Percentiles rank a stretch among this genome's conserved stretches.
These are phyloP conservation scores for Cantharis nigra DNA, from an alignment of 2,888 invertebrate genomes.

Conservation along the genomic window DNA sequence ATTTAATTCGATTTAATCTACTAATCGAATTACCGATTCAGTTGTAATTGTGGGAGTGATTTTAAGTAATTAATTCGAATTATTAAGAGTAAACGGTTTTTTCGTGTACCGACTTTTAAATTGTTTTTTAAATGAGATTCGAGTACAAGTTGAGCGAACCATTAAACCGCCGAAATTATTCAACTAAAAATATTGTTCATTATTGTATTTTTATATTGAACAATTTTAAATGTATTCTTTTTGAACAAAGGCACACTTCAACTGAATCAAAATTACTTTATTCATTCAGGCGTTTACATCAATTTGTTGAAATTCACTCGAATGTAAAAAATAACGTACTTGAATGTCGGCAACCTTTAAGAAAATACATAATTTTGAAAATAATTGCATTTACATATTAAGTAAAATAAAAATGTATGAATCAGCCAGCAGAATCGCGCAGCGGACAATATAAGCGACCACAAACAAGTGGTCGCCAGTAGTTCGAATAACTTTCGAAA, in stretches of 20 bases:
- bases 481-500: no score
- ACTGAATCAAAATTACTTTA: slow-evolving; percentile 20
- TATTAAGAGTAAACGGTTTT: background rate
- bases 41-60: background rate
- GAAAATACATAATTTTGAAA: background rate
- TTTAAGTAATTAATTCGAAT: background rate
- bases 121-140: background rate
- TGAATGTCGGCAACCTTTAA: background rate
- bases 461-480: no score
- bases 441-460: no score
- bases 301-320: slow-evolving; percentile 19
- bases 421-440: no score
- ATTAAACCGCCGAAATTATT: slow-evolving; percentile 11
- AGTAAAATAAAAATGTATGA: no score
- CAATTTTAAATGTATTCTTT: slow-evolving; percentile 6
- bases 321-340: slow-evolving; percentile 8
- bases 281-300: slow-evolving; percentile 18
- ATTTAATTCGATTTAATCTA: background rate
- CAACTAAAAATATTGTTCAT: slow-evolving; percentile 10
- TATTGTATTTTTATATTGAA: slow-evolving; percentile 8
- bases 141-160: background rate
- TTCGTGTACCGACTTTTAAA: background rate
- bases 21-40: background rate
- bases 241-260: slow-evolving; percentile 6
- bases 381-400: background rate